Evolutionary conservation across 1,140 invertebrate genomes (phyloP), one percentile per base, ranked within the genome.

Genomic region (Hycleus phaleratus): DNA sequence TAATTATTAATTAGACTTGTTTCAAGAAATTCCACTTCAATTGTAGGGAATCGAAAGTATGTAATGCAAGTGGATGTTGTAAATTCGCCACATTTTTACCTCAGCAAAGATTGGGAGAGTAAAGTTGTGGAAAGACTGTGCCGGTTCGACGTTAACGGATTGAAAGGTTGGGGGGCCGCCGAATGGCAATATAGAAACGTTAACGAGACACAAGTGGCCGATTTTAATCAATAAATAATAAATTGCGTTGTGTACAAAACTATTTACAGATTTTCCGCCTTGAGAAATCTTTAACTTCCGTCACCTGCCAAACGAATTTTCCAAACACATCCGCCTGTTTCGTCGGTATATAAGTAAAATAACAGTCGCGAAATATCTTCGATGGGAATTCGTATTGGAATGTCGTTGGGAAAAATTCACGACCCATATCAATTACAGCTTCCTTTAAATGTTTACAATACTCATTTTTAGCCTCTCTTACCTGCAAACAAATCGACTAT

Each of bases 101-200:
- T 87, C 58, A 85, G 85, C 4, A 79, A 82, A 68, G 78, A 83
- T 11, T 79, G 82, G 72, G 84, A 86, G 66, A 78, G 81, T 3
- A 79, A 82, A 61, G 75, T 87, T 45, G 78, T 83, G 58, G 85
- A 88, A 66, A 70, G 82, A 54, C 77, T 83, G 66, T 81, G 77
- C 55, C 73, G 69, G 7, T 82, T 81, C 58, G 74, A 76, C 58
- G 74, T 88, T 0, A 84, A 87, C 73, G 84, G 82, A 0, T 62
- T 82, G 0, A 77, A 77, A 62, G 85, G 85, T 0, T 81, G 81
- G 75, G 85, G 85, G 11, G 79, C 82, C 56, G 80, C 81, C 3
- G 85, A 87, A 71, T 87, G 84, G 80, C 77, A 82, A 47, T 87
- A 86, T 67, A 77, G 80, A 56, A 79, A 83, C 53, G 46, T 65